Evolutionary conservation across 2,797 vertebrate genomes (phyloP).

Genomic region (Tolypeutes matacus): DNA sequence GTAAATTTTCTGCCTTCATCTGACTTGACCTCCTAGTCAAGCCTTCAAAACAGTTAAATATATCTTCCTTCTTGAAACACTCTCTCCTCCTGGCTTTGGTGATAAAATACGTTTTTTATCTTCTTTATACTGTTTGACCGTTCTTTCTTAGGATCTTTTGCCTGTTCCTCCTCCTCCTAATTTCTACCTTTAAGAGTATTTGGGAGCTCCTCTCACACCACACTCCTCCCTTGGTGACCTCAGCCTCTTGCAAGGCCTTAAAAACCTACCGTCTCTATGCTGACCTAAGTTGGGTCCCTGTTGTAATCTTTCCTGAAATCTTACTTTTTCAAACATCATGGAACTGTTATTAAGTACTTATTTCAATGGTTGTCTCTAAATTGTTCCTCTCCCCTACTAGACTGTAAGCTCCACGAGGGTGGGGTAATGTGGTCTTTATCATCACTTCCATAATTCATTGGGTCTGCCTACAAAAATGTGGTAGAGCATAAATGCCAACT

Average conservation of each 20-base stretch:
- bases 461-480: background rate
- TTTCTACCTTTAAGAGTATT: background rate
- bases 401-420: background rate
- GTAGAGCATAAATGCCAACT: background rate
- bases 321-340: background rate
- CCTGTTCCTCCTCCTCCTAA: background rate
- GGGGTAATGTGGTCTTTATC: background rate
- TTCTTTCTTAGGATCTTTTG: conserved; percentile 11
- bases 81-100: background rate
- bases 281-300: background rate
- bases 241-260: background rate
- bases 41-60: rapidly evolving
- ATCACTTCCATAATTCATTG: background rate
- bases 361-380: background rate
- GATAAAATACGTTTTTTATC: background rate
- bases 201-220: background rate
- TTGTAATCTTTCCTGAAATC: background rate
- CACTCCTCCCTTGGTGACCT: background rate
- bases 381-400: background rate
- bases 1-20: background rate
- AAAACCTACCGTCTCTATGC: background rate
- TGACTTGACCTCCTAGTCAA: background rate
- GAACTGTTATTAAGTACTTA: background rate
- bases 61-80: background rate
- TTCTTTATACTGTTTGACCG: background rate